phyloP scores from a whole-genome alignment of 2,888 invertebrate genomes.

The Esperia sulphurella region DNA sequence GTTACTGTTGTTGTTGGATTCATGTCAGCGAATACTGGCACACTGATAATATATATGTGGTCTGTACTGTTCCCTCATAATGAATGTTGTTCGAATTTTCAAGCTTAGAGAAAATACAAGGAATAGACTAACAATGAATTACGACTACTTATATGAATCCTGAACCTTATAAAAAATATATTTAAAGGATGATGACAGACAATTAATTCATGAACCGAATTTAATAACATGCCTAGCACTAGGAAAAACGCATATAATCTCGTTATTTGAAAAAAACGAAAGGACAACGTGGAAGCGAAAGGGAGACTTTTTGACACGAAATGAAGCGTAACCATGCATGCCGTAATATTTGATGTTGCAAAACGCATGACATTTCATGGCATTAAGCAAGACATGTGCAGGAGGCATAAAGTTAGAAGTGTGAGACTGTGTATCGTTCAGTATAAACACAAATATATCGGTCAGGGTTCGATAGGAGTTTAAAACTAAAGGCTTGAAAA shows the following conservation, averaged over 20 bases:
- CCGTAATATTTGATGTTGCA: background rate
- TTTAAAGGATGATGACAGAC: no score
- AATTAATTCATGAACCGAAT: no score
- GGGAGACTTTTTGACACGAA: background rate
- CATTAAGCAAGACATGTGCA: slow-evolving; percentile 15
- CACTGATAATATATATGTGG: slow-evolving; percentile 11
- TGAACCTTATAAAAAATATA: no score
- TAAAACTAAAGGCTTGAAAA: no score
- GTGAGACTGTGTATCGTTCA: background rate
- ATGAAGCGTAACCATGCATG: background rate
- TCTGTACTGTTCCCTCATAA: background rate
- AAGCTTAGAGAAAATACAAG: no score
- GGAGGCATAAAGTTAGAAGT: slow-evolving; percentile 4
- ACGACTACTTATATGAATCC: no score
- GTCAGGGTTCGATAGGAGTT: no score
- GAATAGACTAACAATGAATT: no score
- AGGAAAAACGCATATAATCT: no score
- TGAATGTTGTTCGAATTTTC: no score
- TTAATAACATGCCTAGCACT: no score
- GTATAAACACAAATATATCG: background rate
- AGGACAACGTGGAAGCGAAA: background rate
- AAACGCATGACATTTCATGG: slow-evolving; percentile 4
- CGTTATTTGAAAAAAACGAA: no score
- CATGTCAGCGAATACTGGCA: slow-evolving; percentile 13
- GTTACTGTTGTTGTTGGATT: slow-evolving; percentile 15